These are phyloP conservation scores for Diceros bicornis DNA, from an alignment of 2,797 vertebrate genomes.

Conservation along the genomic window DNA sequence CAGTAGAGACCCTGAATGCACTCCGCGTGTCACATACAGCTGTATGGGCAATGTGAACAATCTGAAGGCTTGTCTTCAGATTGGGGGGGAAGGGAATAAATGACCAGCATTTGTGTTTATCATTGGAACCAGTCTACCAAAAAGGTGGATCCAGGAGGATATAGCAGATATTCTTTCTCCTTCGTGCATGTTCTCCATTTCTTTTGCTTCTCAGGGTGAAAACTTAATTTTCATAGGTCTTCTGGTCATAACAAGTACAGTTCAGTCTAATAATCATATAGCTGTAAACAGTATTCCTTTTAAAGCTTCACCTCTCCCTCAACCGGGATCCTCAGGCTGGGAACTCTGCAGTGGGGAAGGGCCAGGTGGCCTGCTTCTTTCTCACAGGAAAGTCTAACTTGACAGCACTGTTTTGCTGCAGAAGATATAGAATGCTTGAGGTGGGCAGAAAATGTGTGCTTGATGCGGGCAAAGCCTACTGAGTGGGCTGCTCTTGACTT, in stretches of 20 bases:
- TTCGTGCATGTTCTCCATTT: rapidly evolving
- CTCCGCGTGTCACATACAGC: neutral
- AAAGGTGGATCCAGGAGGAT: neutral
- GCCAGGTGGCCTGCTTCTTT: neutral
- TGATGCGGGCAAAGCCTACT: no score
- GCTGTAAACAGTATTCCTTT: neutral
- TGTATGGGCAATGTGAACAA: rapidly evolving
- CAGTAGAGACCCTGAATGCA: neutral
- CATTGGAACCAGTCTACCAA: neutral
- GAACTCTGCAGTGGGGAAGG: neutral
- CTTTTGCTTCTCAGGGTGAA: neutral
- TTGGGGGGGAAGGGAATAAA: no score
- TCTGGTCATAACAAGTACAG: neutral
- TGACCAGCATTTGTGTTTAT: neutral
- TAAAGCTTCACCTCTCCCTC: neutral
- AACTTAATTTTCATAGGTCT: neutral
- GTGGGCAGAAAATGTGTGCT: no score
- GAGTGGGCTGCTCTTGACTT: neutral
- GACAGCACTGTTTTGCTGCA: rapidly evolving
- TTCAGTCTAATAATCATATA: neutral
- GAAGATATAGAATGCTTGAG: rapidly evolving
- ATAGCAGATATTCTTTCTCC: neutral
- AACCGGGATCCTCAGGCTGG: neutral
- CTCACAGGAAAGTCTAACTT: rapidly evolving
- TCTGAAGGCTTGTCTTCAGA: rapidly evolving